Base-by-base conservation (phyloP, 92 coral and sea anemone species). In the Porites rus region DNA sequence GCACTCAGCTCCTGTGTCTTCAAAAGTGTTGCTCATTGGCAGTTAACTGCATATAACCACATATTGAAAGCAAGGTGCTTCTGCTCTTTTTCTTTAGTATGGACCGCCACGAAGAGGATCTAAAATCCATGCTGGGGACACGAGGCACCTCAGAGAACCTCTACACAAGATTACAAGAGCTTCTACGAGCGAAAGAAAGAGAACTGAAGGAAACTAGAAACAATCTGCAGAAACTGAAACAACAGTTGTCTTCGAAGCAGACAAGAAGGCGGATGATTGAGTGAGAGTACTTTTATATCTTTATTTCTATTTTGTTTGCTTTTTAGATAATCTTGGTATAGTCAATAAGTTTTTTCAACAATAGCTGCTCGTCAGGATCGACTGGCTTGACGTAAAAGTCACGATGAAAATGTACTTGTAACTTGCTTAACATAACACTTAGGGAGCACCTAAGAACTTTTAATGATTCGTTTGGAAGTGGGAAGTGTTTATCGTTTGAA, bases 71-170 rank as follows among this genome's bases (percentile, higher is more conserved):
- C 14, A 8, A 54, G 0, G 28, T 19, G 22, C 50, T 79, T 2
- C 18, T 31, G 6, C 58, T 74, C 66, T 4, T 65, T 50, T 0
- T 62, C 76, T 72, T 1, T 70, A 96, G 99, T 31, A 86, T 90
- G 88, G 96, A 95, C 78, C 93, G 94, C 54, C 98, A 97, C 58
- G 99, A 97, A 19, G 98, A 95, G 77, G 96, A 95, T 72, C 90
- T 97, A 21, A 91, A 93, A 60, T 82, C 95, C 6, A 90, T 89
- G 20, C 91, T 97, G 70, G 97, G 96, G 24, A 89, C 92, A 14
- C 85, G 90, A 31, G 94, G 99, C 24, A 90, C 95, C 5, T 77
- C 95, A 12, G 99, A 95, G 77, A 93, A 92, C 21, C 93, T 97
- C 8, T 63, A 69, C 18, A 66, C 69, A 38, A 89, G 90, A 72